Percentiles rank a stretch among this genome's conserved stretches.
phyloP scores from a whole-genome alignment of 2,113 vertebrate species.

The Nymphicus hollandicus region DNA sequence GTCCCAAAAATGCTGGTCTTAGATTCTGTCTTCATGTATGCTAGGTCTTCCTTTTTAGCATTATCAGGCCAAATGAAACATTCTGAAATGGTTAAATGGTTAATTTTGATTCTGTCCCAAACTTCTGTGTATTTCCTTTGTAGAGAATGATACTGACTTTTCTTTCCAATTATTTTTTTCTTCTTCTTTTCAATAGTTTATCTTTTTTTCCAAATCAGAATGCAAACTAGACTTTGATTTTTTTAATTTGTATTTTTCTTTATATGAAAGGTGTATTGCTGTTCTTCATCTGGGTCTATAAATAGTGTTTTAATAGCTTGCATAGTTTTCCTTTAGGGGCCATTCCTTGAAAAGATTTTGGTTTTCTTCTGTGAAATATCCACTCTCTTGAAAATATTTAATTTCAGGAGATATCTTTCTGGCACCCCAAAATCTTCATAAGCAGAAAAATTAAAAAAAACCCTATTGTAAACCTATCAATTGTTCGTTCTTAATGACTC shows the following conservation, averaged over 20 bases:
- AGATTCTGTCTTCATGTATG: neutral
- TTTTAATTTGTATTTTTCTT: neutral
- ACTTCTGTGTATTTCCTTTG: neutral
- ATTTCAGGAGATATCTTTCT: neutral
- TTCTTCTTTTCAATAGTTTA: neutral
- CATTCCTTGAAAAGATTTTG: neutral
- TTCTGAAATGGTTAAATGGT: neutral
- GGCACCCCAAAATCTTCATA: neutral
- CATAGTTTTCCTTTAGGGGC: neutral
- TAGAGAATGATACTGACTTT: neutral
- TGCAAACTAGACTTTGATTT: neutral
- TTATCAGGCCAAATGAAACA: neutral
- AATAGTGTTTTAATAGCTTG: neutral
- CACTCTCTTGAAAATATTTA: neutral
- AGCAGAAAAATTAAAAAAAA: neutral
- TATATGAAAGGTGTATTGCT: neutral
- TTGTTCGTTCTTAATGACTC: neutral
- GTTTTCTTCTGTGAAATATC: neutral
- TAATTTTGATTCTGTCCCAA: neutral
- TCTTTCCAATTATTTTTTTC: neutral
- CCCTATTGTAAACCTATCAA: neutral
- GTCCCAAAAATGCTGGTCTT: neutral
- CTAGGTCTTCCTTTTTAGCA: neutral
- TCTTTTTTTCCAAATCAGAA: neutral
- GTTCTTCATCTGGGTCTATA: neutral